Evolutionary conservation across 2,888 invertebrate genomes (phyloP).

Genomic region (Cecidostiba fungosa): DNA sequence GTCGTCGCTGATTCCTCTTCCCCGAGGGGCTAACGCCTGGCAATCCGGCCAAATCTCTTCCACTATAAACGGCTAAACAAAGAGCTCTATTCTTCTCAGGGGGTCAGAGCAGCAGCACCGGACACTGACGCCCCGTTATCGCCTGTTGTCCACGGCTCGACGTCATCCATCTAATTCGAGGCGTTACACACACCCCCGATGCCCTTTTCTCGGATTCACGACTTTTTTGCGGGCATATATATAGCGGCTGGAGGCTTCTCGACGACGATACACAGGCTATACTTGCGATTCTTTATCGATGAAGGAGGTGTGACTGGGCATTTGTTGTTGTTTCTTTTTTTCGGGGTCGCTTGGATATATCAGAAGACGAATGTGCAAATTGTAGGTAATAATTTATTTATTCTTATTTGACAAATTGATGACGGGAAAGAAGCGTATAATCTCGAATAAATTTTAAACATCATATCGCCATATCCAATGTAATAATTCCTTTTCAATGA

Average conservation of each 20-base stretch:
- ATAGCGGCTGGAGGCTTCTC: neutral
- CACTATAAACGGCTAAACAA: conserved; percentile 80
- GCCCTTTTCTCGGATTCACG: conserved; percentile 45
- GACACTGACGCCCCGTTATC: conserved; percentile 73
- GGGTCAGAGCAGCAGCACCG: conserved; percentile 52
- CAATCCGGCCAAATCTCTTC: conserved; percentile 79
- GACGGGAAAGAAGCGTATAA: neutral
- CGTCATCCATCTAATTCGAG: conserved; percentile 79
- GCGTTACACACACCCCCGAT: conserved; percentile 37
- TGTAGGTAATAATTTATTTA: no score
- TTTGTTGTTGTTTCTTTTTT: conserved; percentile 12
- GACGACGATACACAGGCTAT: conserved; percentile 35
- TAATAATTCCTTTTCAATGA: neutral
- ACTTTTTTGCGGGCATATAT: conserved; percentile 8
- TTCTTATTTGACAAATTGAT: neutral
- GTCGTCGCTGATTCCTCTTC: conserved; percentile 54
- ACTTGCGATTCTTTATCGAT: conserved; percentile 38
- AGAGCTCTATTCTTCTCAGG: conserved; percentile 78
- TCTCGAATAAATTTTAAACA: no score
- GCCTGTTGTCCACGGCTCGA: conserved; percentile 76
- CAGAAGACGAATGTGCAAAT: no score
- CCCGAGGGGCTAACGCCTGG: conserved; percentile 67
- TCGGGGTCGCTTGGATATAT: neutral
- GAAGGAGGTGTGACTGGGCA: neutral
- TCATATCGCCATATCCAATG: no score